A percentile compares a stretch with the other conserved stretches of the same genome.
Evolutionary conservation across 2,113 vertebrate species (phyloP).

Genomic region (Uropsilus gracilis): DNA sequence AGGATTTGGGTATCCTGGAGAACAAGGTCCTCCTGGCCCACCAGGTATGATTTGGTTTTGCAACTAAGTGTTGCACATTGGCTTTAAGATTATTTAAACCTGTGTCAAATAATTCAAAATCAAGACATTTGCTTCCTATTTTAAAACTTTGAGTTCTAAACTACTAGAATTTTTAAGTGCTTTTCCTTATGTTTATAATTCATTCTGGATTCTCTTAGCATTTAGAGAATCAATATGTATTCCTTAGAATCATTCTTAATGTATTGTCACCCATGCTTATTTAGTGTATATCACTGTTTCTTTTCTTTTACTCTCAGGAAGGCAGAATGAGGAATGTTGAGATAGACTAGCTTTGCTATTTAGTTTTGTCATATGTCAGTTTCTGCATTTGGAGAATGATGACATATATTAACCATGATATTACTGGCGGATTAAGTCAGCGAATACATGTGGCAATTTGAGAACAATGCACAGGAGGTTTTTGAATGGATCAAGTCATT

Average conservation of each 20-base stretch:
- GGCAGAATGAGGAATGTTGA: background rate
- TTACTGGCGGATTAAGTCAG: background rate
- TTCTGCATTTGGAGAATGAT: background rate
- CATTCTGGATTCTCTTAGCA: background rate
- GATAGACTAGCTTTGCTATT: background rate
- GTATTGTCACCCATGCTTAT: background rate
- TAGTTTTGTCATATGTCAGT: background rate
- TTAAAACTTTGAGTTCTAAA: background rate
- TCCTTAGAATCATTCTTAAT: background rate
- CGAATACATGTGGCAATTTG: background rate
- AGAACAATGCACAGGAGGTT: background rate
- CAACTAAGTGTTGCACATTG: background rate
- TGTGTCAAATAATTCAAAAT: conserved; percentile 20
- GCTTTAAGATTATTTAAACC: background rate
- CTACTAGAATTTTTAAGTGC: background rate
- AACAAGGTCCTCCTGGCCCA: conserved; percentile 91
- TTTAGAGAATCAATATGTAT: background rate
- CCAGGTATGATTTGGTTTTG: conserved; percentile 87
- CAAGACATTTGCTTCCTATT: background rate
- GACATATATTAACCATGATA: background rate
- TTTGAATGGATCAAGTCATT: background rate
- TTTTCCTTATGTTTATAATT: background rate
- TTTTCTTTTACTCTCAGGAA: background rate
- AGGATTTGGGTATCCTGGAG: conserved; percentile 90
- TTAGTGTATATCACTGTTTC: background rate